Conservation (phyloP, 2,888 invertebrate genomes). For the Melanophora roralis region DNA sequence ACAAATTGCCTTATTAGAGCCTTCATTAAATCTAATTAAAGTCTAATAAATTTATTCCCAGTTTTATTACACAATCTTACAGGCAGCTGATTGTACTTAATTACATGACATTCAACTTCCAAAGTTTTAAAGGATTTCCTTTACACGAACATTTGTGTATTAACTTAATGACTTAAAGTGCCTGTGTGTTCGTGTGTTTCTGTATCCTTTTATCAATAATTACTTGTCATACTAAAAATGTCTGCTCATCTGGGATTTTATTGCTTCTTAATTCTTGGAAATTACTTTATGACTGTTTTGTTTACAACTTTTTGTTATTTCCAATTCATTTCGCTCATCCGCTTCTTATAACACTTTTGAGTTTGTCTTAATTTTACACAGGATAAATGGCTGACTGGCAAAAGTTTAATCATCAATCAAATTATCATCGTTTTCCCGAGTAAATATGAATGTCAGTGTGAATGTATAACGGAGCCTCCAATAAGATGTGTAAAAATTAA, state of each 20-base stretch:
- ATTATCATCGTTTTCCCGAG: background rate
- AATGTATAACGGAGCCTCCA: too few species aligned
- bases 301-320: background rate
- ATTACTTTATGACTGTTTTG: too few species aligned
- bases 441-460: background rate
- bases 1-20: too few species aligned
- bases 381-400: background rate
- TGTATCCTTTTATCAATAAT: background rate
- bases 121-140: too few species aligned
- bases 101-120: too few species aligned
- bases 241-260: background rate
- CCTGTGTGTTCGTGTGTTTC: background rate
- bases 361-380: conserved; percentile 13
- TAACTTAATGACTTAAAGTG: too few species aligned
- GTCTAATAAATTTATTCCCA: too few species aligned
- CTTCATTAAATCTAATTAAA: too few species aligned
- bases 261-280: background rate
- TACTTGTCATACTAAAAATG: background rate
- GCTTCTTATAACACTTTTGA: conserved; percentile 1
- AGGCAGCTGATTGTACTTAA: background rate
- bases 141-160: too few species aligned
- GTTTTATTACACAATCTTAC: background rate
- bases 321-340: background rate
- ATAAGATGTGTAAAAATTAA: too few species aligned
- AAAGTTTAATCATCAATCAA: conserved; percentile 39